Percentiles rank a stretch among this genome's conserved stretches.
phyloP scores from a whole-genome alignment of 1,140 invertebrate species.

The Ladona fulva region DNA sequence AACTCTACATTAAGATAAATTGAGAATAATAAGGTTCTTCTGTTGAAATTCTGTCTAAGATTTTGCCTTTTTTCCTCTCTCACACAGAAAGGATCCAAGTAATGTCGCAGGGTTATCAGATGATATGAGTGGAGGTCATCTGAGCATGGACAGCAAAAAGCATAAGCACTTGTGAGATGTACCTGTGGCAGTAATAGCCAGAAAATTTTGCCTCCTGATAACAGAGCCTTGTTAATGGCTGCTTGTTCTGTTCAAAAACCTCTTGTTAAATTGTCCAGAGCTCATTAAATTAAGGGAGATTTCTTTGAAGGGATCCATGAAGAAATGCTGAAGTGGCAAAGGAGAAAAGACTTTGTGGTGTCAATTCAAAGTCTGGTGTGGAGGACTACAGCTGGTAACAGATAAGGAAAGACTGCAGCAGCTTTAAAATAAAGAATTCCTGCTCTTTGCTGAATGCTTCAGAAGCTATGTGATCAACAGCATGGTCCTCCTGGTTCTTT shows the following conservation, averaged over 20 bases:
- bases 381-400: not conserved
- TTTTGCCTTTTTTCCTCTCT: too few relatives aligned
- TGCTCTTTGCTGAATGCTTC: not conserved
- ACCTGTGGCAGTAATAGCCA: not conserved
- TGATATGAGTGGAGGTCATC: not conserved
- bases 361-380: not conserved
- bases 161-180: not conserved
- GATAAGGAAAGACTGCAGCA: not conserved
- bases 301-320: not conserved
- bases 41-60: too few relatives aligned
- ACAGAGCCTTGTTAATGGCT: not conserved
- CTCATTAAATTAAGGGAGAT: not conserved
- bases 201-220: not conserved
- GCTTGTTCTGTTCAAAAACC: not conserved
- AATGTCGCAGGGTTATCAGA: not conserved
- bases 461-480: not conserved
- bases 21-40: too few relatives aligned
- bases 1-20: too few relatives aligned
- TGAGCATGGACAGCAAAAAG: slow-evolving; percentile 4
- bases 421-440: not conserved
- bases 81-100: not conserved
- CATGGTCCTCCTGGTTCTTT: not conserved
- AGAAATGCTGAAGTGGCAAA: not conserved
- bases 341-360: not conserved
- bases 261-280: not conserved